Conservation (phyloP, 2,888 invertebrate species). For the Conchocele bisecta region DNA sequence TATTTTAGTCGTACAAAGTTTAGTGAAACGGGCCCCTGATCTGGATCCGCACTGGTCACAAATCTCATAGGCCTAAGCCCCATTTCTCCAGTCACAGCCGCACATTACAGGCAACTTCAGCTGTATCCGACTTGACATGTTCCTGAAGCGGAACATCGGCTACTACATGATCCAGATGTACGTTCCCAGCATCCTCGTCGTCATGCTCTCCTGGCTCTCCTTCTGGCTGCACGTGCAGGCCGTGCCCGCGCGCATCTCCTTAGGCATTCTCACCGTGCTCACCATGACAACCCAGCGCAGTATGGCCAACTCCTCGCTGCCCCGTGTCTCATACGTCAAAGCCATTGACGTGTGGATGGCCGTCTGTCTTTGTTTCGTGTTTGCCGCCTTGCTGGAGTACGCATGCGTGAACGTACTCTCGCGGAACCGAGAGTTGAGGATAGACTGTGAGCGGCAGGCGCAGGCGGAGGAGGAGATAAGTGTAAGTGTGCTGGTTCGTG, state of each 20-base stretch:
- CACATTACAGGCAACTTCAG: slow-evolving; percentile 64
- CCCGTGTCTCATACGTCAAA: slow-evolving; percentile 72
- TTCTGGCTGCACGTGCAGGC: slow-evolving; percentile 75
- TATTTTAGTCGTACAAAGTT: no score
- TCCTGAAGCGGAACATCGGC: slow-evolving; percentile 68
- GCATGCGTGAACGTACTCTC: slow-evolving; percentile 70
- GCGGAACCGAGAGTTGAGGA: slow-evolving; percentile 38
- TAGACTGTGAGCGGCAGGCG: not conserved
- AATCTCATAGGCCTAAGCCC: not conserved
- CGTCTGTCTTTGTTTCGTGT: slow-evolving; percentile 71
- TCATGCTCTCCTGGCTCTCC: slow-evolving; percentile 74
- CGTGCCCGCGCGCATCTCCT: slow-evolving; percentile 69
- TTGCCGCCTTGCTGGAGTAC: slow-evolving; percentile 69
- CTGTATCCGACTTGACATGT: slow-evolving; percentile 67
- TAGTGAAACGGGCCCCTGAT: no score
- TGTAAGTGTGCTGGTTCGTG: not conserved
- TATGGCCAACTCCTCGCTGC: slow-evolving; percentile 60
- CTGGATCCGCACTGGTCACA: not conserved
- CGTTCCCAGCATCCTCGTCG: slow-evolving; percentile 73
- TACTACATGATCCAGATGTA: slow-evolving; percentile 77
- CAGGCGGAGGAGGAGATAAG: not conserved
- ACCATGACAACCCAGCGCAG: slow-evolving; percentile 71
- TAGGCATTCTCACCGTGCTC: slow-evolving; percentile 69
- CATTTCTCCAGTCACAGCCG: not conserved
- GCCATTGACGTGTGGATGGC: slow-evolving; percentile 77